Evolutionary conservation across 2,797 vertebrate genomes (phyloP), one percentile per base, ranked within the genome.

Genomic region (Thunnus albacares): DNA sequence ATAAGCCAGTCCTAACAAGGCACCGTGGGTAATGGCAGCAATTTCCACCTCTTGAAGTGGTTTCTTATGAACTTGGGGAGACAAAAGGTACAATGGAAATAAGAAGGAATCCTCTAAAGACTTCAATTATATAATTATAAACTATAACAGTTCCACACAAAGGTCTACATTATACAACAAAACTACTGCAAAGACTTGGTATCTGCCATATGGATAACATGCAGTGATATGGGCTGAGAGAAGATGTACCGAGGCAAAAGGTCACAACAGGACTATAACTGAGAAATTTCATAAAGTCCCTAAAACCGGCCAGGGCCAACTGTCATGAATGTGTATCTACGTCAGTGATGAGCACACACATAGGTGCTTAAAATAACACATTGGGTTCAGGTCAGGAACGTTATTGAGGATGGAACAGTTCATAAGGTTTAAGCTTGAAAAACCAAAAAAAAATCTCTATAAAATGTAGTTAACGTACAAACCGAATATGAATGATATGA

Each of bases 41-140:
- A 99, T 99, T 94, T 99, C 98, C 88, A 99, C 95, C 95, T 99
- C 98, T 95, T 99, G 98, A 88, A 99, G 97, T 60, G 98, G 97
- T 83, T 99, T 99, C 94, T 99, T 99, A 91, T 99, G 98, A 96
- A 99, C 98, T 99, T 71, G 10, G 30, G 52, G 60, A 78, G 62
- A 89, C 58, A 79, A 13, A 22, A 60, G 59, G 52, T 6, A 59
- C 6, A 62, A 47, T 9, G 0, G 56, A 75, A 65, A 73, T 67
- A 4, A 80, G 64, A 18, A 56, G 6, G 15, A 70, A 14, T 18
- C 10, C 30, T 77, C 43, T 33, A 1, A 67, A 70, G 30, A 38
- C 35, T 15, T 60, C 1, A 70, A 26, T 49, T 13, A 59, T 12
- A 35, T 41, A 52, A 74, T 35, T 47, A 71, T 68, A 1, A 82